These are phyloP conservation scores for Pyrrhia umbra DNA, from an alignment of 2,888 invertebrate genomes.

Conservation along the genomic window DNA sequence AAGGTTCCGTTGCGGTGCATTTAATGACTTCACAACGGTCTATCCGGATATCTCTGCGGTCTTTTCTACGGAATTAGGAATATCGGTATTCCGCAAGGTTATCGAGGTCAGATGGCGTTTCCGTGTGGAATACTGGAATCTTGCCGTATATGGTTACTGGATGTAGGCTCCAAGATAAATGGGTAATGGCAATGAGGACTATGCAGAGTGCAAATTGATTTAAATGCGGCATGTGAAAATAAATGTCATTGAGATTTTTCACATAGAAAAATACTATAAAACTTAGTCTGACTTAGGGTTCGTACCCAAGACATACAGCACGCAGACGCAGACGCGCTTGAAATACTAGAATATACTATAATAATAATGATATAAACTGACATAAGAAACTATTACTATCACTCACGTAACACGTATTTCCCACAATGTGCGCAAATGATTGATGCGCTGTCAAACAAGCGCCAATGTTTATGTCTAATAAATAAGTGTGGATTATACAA, in stretches of 20 bases:
- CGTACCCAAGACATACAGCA: not conserved
- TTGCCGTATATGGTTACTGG: conserved; percentile 20
- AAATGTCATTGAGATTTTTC: not conserved
- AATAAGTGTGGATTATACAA: conserved; percentile 49
- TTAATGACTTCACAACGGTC: conserved; percentile 41
- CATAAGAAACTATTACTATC: conserved; percentile 43
- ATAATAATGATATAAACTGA: conserved; percentile 2
- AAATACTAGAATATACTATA: not conserved
- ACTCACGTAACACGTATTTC: conserved; percentile 38
- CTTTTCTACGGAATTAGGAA: conserved; percentile 11
- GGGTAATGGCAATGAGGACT: not conserved
- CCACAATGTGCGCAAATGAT: conserved; percentile 47
- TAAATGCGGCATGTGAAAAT: no score
- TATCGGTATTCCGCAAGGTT: conserved; percentile 32
- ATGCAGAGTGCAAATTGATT: not conserved
- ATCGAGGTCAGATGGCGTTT: conserved; percentile 14
- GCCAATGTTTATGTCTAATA: conserved; percentile 48
- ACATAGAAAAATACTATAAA: not conserved
- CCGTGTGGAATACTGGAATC: conserved; percentile 19
- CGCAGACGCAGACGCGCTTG: not conserved
- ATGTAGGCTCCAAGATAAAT: conserved; percentile 9
- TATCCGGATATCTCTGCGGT: conserved; percentile 15
- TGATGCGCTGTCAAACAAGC: conserved; percentile 52
- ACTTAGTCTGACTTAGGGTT: not conserved
- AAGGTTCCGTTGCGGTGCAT: conserved; percentile 10